phyloP scores from a whole-genome alignment of 2,113 vertebrate genomes.

The Tetraodon nigroviridis region DNA sequence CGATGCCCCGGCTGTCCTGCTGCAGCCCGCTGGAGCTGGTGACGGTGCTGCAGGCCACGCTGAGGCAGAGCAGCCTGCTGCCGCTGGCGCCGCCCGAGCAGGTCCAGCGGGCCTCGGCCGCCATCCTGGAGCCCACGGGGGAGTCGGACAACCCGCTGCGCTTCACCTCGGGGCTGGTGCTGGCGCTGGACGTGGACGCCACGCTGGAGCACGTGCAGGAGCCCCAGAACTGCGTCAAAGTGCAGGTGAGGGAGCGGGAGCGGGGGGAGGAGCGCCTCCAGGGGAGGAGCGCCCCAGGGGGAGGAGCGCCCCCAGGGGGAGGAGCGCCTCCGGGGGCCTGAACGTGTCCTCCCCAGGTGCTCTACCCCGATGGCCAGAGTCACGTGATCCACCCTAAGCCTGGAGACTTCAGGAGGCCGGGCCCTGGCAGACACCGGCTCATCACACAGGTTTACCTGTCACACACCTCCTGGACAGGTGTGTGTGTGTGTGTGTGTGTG shows the following conservation, averaged over 20 bases:
- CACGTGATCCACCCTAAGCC: conserved; percentile 95
- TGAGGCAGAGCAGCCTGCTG: conserved; percentile 87
- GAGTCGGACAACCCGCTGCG: conserved; percentile 94
- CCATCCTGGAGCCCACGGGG: conserved; percentile 91
- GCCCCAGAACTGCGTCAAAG: conserved; percentile 87
- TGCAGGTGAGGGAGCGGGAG: conserved; percentile 94
- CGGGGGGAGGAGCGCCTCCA: too few relatives aligned
- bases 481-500: too few relatives aligned
- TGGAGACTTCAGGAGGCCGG: conserved; percentile 91
- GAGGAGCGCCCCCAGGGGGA: too few relatives aligned
- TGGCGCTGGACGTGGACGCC: conserved; percentile 91
- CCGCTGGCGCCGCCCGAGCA: conserved; percentile 86
- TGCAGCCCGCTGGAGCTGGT: conserved; percentile 89
- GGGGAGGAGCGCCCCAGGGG: too few relatives aligned
- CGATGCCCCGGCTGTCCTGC: conserved; percentile 88
- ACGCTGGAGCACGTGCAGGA: conserved; percentile 90
- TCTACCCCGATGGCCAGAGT: conserved; percentile 95
- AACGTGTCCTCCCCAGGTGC: conserved; percentile 70
- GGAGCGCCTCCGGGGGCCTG: too few relatives aligned
- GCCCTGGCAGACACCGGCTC: conserved; percentile 86
- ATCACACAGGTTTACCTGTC: conserved; percentile 98
- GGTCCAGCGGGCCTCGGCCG: conserved; percentile 88
- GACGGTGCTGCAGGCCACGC: conserved; percentile 88
- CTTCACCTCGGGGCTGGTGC: conserved; percentile 90
- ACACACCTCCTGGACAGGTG: conserved; percentile 95